phyloP scores from a whole-genome alignment of 2,888 invertebrate species.

The Lasioglossum morio region DNA sequence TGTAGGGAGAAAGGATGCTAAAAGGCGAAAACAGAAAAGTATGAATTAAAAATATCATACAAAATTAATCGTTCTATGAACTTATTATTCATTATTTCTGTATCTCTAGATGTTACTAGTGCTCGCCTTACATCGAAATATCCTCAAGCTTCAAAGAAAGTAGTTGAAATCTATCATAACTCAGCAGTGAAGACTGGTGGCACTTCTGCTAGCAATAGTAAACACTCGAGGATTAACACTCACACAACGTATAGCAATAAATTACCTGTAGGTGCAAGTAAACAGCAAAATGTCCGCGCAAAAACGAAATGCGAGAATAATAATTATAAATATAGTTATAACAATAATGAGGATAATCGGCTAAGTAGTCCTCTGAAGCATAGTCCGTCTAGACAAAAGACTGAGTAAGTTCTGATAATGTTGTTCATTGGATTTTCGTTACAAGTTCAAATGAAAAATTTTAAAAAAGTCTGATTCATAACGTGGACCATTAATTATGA shows the following conservation, averaged over 20 bases:
- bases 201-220: slow-evolving; percentile 70
- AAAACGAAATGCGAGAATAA: slow-evolving; percentile 22
- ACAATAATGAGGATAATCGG: slow-evolving; percentile 15
- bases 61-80: not conserved
- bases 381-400: slow-evolving; percentile 21
- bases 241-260: slow-evolving; percentile 40
- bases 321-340: slow-evolving; percentile 20
- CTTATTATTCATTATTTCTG: not conserved
- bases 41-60: slow-evolving; percentile 15
- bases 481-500: not conserved
- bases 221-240: slow-evolving; percentile 66
- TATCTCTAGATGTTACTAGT: slow-evolving; percentile 42
- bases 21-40: slow-evolving; percentile 68
- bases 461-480: not conserved
- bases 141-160: slow-evolving; percentile 68
- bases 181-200: slow-evolving; percentile 73
- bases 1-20: slow-evolving; percentile 60
- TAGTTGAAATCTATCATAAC: slow-evolving; percentile 80
- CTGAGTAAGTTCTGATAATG: slow-evolving; percentile 47
- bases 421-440: not conserved
- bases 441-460: too few species aligned
- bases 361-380: not conserved
- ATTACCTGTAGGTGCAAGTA: slow-evolving; percentile 18
- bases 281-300: slow-evolving; percentile 9
- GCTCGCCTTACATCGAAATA: slow-evolving; percentile 47